Evolutionary conservation across 2,113 vertebrate species (phyloP).

Genomic region (Harpagus bidentatus): DNA sequence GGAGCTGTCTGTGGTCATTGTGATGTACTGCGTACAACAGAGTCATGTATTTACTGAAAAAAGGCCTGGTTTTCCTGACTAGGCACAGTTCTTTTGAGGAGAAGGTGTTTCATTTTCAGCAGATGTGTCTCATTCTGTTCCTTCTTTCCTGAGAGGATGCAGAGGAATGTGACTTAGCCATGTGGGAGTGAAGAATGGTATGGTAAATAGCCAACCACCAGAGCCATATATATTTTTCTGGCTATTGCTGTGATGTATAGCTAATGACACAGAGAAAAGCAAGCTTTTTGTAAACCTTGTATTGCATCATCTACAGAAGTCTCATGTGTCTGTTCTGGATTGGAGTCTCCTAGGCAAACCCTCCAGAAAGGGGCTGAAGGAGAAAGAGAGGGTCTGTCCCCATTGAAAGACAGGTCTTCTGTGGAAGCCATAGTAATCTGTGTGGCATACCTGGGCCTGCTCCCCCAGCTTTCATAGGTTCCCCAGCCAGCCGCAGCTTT

Average conservation of each 20-base stretch:
- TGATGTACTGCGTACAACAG: not conserved
- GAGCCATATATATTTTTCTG: not conserved
- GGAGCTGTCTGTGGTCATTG: slow-evolving; percentile 23
- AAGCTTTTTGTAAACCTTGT: not conserved
- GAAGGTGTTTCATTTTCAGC: slow-evolving; percentile 37
- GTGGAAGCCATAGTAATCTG: not conserved
- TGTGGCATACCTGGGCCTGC: not conserved
- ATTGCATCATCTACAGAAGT: not conserved
- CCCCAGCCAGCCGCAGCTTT: not conserved
- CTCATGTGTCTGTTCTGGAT: not conserved
- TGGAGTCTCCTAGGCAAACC: not conserved
- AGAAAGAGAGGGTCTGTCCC: not conserved
- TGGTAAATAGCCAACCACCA: slow-evolving; percentile 20
- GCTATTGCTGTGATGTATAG: not conserved
- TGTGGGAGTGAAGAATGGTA: slow-evolving; percentile 1
- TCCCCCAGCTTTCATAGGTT: not conserved
- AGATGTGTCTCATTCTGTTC: slow-evolving; percentile 22
- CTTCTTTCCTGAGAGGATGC: not conserved
- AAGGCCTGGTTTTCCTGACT: not conserved
- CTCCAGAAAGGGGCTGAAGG: not conserved
- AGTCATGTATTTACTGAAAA: not conserved
- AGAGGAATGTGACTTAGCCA: not conserved
- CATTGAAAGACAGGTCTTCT: not conserved
- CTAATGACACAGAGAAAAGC: not conserved
- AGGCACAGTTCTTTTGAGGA: not conserved